Evolutionary conservation across 2,113 vertebrate species (phyloP).

Genomic region (Ochotona princeps): DNA sequence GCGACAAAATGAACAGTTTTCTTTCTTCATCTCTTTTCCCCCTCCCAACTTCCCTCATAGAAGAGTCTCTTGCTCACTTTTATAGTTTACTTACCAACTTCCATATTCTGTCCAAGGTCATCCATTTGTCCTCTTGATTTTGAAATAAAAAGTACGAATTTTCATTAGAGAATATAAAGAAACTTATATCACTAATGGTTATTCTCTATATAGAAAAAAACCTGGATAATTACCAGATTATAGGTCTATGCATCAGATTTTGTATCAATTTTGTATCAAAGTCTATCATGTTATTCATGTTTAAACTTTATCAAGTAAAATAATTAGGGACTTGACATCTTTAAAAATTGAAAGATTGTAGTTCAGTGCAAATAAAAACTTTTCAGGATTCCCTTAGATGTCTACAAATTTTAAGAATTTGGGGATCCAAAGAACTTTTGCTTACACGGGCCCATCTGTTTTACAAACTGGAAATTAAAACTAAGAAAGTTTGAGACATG

Average conservation of each 20-base stretch:
- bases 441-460: background rate
- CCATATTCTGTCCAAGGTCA: background rate
- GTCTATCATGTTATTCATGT: background rate
- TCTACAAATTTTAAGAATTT: background rate
- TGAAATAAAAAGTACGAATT: background rate
- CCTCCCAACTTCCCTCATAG: background rate
- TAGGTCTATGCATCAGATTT: background rate
- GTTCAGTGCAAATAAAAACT: slow-evolving; percentile 5
- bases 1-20: background rate
- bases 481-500: background rate
- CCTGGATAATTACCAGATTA: background rate
- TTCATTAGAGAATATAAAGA: background rate
- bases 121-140: background rate
- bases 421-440: background rate
- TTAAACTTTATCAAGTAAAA: background rate
- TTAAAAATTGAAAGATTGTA: background rate
- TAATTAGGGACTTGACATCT: background rate
- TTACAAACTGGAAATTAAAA: slow-evolving; percentile 15
- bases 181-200: background rate
- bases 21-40: background rate
- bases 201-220: background rate
- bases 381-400: background rate
- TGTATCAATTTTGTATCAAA: background rate
- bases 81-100: background rate
- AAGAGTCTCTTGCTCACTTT: background rate